phyloP scores from a whole-genome alignment of 92 coral and sea anemone genomes.

The Nematostella vectensis region DNA sequence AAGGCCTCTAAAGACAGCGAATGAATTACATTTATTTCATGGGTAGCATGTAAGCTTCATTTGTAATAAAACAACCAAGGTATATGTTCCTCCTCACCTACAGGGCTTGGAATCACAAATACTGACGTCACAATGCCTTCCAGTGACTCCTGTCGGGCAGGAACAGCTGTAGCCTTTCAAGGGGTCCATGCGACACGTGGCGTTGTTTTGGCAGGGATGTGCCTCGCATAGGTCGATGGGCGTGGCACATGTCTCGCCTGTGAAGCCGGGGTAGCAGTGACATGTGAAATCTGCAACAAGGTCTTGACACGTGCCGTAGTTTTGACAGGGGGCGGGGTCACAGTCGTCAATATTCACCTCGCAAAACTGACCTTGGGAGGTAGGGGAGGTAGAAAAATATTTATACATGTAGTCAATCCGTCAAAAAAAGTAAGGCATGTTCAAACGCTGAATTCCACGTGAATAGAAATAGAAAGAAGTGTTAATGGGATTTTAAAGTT shows the following conservation, averaged over 20 bases:
- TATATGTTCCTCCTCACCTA: not conserved
- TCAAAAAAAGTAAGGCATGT: too few species aligned
- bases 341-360: slow-evolving; percentile 65
- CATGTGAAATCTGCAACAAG: slow-evolving; percentile 47
- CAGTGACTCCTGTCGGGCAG: slow-evolving; percentile 31
- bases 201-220: slow-evolving; percentile 50
- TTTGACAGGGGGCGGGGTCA: slow-evolving; percentile 51
- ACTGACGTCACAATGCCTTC: slow-evolving; percentile 34
- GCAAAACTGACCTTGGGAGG: slow-evolving; percentile 58
- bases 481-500: too few species aligned
- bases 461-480: too few species aligned
- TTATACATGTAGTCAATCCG: too few species aligned
- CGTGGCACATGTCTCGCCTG: slow-evolving; percentile 45
- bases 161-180: slow-evolving; percentile 23
- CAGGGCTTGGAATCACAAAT: slow-evolving; percentile 9
- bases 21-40: too few species aligned
- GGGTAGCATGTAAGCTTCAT: too few species aligned
- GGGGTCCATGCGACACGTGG: slow-evolving; percentile 21
- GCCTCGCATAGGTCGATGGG: slow-evolving; percentile 53
- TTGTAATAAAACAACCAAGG: too few species aligned
- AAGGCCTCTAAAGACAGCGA: too few species aligned
- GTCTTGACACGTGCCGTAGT: slow-evolving; percentile 63
- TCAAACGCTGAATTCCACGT: too few species aligned
- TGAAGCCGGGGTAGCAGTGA: slow-evolving; percentile 53
- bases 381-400: too few species aligned